Evolutionary conservation across 2,888 invertebrate genomes (phyloP), one percentile per base, ranked within the genome.

Genomic region (Dicycla oo): DNA sequence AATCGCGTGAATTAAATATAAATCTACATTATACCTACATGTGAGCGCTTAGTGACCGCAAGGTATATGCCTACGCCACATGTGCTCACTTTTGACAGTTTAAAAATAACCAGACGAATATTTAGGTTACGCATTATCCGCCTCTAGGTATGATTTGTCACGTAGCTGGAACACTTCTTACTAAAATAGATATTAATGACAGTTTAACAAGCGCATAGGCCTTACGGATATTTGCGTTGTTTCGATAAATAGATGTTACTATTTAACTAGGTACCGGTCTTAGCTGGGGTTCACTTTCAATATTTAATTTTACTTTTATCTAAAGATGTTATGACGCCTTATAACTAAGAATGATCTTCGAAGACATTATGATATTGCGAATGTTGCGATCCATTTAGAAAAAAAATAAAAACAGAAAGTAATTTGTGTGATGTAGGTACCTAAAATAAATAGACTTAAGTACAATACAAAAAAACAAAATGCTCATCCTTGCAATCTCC

Each of bases 31-130:
- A 38, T 67, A 20, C n/a, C n/a, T 40, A 66, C 26, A 26, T 13
- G 26, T 54, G 57, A 49, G 47, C 60, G 43, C 51, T 53, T 62
- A 69, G 57, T 70, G 65, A 60, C 68, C 68, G 63, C 69, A 60
- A 69, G 57, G 67, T 72, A 53, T 23, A 63, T n/a, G n/a, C n/a
- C n/a, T 11, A 18, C 18, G 18, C 69, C 62, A 71, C 68, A 70
- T 75, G 82, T 69, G 70, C 30, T 49, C 57, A 61, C 49, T 72
- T 79, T 69, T 76, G 73, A 82, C 73, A 80, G 69, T 69, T 76
- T 80, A 83, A 69, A 82, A 82, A 80, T 82, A 82, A 66, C 69
- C 76, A 76, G 66, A 69, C 45, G 65, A 40, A 60, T 73, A 81
- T 81, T 71, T 80, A 66, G 83, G 83, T 83, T 81, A 80, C 76